Evolutionary conservation across 2,888 invertebrate species (phyloP).

Genomic region (Clusia tigrina): DNA sequence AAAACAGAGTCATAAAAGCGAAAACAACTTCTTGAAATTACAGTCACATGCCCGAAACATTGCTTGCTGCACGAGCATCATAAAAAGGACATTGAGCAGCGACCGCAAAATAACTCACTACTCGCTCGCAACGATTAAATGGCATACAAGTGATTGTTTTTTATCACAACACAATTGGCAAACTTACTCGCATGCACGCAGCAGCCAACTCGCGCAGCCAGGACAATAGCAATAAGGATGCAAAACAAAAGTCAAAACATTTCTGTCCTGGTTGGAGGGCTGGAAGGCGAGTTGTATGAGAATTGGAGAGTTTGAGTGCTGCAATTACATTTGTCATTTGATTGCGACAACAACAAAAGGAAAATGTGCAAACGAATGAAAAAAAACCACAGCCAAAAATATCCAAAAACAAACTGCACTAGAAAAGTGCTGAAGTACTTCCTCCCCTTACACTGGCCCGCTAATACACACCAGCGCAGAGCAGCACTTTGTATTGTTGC

Average conservation of each 20-base stretch:
- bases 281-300: too few species aligned
- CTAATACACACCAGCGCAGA: too few species aligned
- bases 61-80: constrained; percentile 2
- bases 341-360: constrained; percentile 49
- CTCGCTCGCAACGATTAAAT: not conserved
- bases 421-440: not conserved
- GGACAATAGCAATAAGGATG: not conserved
- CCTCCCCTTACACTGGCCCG: constrained; percentile 19
- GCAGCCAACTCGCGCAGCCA: not conserved
- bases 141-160: not conserved
- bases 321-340: constrained; percentile 32
- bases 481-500: constrained; percentile 12
- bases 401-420: not conserved
- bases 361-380: constrained; percentile 47
- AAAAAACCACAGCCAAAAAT: constrained; percentile 22
- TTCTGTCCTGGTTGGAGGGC: not conserved
- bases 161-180: not conserved
- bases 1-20: constrained; percentile 1
- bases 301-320: constrained; percentile 2
- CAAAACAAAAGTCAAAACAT: not conserved
- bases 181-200: not conserved
- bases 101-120: constrained; percentile 2
- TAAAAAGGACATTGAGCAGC: not conserved
- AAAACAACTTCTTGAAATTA: not conserved
- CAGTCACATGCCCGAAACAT: not conserved